These are phyloP conservation scores for Rhogogaster chlorosoma DNA, from an alignment of 2,888 invertebrate species.

Conservation along the genomic window DNA sequence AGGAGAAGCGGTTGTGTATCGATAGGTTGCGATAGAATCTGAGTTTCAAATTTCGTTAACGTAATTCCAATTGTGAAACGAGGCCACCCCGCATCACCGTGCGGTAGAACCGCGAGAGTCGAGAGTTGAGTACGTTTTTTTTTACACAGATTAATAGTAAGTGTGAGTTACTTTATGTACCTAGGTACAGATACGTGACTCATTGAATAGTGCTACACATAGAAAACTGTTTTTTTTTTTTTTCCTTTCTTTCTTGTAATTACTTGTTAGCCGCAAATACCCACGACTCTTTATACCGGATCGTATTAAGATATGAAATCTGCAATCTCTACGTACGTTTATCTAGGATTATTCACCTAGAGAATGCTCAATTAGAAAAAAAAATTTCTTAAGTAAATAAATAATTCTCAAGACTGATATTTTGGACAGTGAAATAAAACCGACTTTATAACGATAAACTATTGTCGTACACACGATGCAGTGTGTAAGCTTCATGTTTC, in stretches of 20 bases:
- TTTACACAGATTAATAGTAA: not conserved
- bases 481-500: not conserved
- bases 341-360: not conserved
- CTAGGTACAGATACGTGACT: slow-evolving; percentile 3
- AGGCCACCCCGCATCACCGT: slow-evolving; percentile 35
- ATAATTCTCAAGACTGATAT: not conserved
- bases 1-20: not conserved
- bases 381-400: not conserved
- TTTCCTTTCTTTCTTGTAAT: not conserved
- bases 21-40: not conserved
- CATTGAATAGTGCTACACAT: not conserved
- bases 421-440: not conserved
- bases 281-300: not conserved
- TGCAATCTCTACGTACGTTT: not conserved
- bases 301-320: not conserved
- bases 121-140: slow-evolving; percentile 14
- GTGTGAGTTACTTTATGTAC: not conserved
- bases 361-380: not conserved
- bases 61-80: slow-evolving; percentile 36
- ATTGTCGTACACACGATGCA: not conserved
- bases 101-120: not conserved
- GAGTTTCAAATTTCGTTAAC: slow-evolving; percentile 36
- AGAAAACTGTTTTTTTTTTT: not conserved
- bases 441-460: not conserved
- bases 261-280: not conserved